phyloP scores from a whole-genome alignment of 2,797 vertebrate genomes.

The Scolopax bukidnonensis region DNA sequence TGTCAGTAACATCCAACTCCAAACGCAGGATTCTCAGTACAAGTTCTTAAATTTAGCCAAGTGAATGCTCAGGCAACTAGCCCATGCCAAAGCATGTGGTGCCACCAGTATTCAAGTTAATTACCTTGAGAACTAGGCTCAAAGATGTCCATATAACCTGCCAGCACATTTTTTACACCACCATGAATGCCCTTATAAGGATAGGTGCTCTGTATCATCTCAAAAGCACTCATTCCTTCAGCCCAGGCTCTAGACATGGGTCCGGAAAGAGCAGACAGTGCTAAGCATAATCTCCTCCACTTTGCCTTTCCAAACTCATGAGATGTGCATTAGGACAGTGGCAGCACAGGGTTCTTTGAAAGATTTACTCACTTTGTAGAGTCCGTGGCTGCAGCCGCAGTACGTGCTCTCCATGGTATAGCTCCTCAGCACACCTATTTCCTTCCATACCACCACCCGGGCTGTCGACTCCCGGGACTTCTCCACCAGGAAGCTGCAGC shows the following conservation, averaged over 20 bases:
- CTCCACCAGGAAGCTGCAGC: constrained; percentile 93
- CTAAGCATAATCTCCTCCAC: rapidly evolving
- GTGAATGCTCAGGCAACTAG: not conserved
- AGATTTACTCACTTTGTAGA: constrained; percentile 84
- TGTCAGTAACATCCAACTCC: not conserved
- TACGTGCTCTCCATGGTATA: constrained; percentile 96
- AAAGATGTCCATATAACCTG: not conserved
- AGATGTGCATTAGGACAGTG: not conserved
- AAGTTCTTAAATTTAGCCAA: not conserved
- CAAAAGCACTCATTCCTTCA: not conserved
- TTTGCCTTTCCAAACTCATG: not conserved
- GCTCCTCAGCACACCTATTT: constrained; percentile 90
- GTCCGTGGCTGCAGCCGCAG: constrained; percentile 91
- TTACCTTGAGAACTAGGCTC: not conserved
- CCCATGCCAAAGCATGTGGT: not conserved
- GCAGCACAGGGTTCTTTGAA: not conserved
- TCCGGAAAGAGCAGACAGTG: not conserved
- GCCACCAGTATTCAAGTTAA: not conserved
- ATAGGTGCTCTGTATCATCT: not conserved
- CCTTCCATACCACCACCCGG: constrained; percentile 91
- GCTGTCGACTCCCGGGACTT: constrained; percentile 90
- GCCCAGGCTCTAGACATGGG: not conserved
- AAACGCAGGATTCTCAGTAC: not conserved
- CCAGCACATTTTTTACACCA: not conserved
- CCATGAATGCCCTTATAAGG: not conserved